A percentile compares a stretch with the other conserved stretches of the same genome.
Conservation (phyloP, 2,797 vertebrate species). For the Macropus fuliginosus region DNA sequence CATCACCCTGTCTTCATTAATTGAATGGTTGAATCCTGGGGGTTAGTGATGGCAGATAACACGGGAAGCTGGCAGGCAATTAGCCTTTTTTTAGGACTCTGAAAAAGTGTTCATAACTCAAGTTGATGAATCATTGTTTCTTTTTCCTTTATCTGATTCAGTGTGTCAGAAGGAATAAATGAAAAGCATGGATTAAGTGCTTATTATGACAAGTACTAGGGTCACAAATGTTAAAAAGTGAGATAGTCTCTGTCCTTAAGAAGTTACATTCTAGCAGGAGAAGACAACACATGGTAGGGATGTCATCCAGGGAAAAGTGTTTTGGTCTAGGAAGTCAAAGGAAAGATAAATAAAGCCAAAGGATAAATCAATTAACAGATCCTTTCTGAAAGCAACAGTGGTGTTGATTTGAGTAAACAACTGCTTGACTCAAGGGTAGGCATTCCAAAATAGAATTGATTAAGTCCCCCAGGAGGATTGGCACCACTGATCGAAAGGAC, state of each 20-base stretch:
- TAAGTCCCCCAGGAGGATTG: not conserved
- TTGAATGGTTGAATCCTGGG: not conserved
- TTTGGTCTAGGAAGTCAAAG: not conserved
- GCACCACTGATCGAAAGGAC: not conserved
- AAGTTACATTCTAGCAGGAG: not conserved
- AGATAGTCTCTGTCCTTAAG: not conserved
- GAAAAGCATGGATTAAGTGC: not conserved
- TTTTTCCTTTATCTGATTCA: not conserved
- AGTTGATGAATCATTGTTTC: not conserved
- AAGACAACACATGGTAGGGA: not conserved
- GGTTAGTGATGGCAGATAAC: not conserved
- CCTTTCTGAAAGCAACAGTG: not conserved
- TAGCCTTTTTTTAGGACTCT: not conserved
- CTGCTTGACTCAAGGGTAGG: not conserved
- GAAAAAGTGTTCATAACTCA: not conserved
- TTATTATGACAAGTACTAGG: not conserved
- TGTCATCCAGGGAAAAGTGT: not conserved
- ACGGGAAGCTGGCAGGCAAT: not conserved
- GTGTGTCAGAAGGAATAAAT: not conserved
- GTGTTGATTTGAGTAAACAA: too few species aligned
- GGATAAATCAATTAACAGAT: not conserved
- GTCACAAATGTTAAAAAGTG: not conserved
- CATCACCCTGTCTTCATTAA: not conserved
- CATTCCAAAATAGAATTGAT: not conserved
- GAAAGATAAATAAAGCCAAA: not conserved